Percentiles rank a stretch among this genome's conserved stretches.
phyloP scores from a whole-genome alignment of 2,888 invertebrate species.

The Acrocyrtus sp. region DNA sequence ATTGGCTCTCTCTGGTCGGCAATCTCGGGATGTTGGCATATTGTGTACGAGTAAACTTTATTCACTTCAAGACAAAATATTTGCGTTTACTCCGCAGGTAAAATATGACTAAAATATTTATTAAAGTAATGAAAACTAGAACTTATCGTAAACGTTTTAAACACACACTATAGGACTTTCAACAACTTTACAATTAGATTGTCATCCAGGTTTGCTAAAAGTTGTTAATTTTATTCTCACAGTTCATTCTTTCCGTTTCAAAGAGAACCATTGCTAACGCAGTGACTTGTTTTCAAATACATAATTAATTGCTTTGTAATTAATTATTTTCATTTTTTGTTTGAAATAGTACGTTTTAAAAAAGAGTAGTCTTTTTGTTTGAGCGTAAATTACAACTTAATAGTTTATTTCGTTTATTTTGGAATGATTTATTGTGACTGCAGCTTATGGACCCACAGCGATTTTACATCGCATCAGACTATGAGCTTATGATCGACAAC shows the following conservation, averaged over 20 bases:
- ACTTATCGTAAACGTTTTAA: too few species aligned
- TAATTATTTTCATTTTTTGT: slow-evolving; percentile 4
- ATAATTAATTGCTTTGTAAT: slow-evolving; percentile 2
- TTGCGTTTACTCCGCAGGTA: slow-evolving; percentile 99
- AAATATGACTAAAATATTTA: slow-evolving; percentile 59
- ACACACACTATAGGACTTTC: too few species aligned
- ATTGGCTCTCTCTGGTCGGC: slow-evolving; percentile 92
- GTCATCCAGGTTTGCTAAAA: too few species aligned
- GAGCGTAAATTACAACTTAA: slow-evolving; percentile 1
- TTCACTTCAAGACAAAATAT: slow-evolving; percentile 92
- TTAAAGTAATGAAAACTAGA: too few species aligned
- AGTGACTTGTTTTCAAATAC: too few species aligned
- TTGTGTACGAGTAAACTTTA: slow-evolving; percentile 98
- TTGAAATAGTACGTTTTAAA: not conserved
- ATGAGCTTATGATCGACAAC: slow-evolving; percentile 97
- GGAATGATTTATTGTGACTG: slow-evolving; percentile 18
- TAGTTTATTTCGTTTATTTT: slow-evolving; percentile 34
- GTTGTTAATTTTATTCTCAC: too few species aligned
- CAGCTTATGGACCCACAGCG: slow-evolving; percentile 98
- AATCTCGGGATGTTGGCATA: slow-evolving; percentile 95
- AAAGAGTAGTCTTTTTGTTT: not conserved
- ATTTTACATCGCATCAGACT: slow-evolving; percentile 98
- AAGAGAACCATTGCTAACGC: too few species aligned
- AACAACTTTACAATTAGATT: too few species aligned
- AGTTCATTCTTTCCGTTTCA: too few species aligned